Evolutionary conservation across 2,888 invertebrate genomes (phyloP), one percentile per base, ranked within the genome.

Genomic region (Cryptocephalus primarius): DNA sequence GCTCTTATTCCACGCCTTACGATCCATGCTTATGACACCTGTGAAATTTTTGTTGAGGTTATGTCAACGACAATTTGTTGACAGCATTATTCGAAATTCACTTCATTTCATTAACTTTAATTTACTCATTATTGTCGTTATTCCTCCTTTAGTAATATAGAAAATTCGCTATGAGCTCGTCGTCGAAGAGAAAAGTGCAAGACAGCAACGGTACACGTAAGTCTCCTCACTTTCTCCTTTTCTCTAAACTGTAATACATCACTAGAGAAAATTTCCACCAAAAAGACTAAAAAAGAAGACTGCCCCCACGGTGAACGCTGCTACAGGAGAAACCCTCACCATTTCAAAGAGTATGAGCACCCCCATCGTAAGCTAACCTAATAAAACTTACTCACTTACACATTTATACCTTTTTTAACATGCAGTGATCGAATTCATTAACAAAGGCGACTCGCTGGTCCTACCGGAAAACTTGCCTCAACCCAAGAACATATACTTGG

Each of bases 291-390:
- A 33, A 75, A 72, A 57, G 77, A 74, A 53, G 69, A 72, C 48
- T 93, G 92, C 65, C 81, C 79, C 11, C 90, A 85, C 66, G 85
- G 82, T 8, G 79, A 79, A 32, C 79, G 78, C 55, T 93, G 93
- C 62, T 92, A 85, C 61, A 76, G 93, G 44, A 79, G 81, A 59
- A 92, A 91, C 72, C 88, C 88, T 1, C 78, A 82, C 47, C 94
- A 94, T 69, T 85, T 91, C 51, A 75, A 76, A 49, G 86, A 91
- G 67, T 90, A 78, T 67, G 76, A 77, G 33, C 93, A 93, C 74
- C 77, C 81, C 8, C 86, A 88, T 63, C 76, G 89, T 89, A 75
- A 78, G 78, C 72, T 45, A 33, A 44, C 33, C 4, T 34, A 6
- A 9, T 4, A 42, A n/a, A 31, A 9, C 14, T 32, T 42, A 32